A percentile compares a stretch with the other conserved stretches of the same genome.
Evolutionary conservation across 2,113 vertebrate genomes (phyloP).

Genomic region (Sphaerodactylus townsendi): DNA sequence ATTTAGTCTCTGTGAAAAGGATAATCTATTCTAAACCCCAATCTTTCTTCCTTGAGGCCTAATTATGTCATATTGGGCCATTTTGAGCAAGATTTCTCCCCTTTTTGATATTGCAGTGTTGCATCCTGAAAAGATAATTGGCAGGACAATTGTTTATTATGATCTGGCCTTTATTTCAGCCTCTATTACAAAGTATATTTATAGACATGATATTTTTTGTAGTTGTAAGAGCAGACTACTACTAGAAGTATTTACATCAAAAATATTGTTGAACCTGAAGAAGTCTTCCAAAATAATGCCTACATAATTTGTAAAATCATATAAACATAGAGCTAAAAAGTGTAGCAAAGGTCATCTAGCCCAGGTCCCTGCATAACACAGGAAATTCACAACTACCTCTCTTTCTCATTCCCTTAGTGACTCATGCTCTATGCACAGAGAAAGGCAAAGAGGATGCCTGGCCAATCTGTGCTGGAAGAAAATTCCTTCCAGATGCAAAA

Average conservation of each 20-base stretch:
- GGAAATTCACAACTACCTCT: too few relatives aligned
- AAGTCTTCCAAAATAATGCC: background rate
- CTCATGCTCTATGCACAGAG: too few relatives aligned
- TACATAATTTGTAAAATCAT: background rate
- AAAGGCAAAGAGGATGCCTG: too few relatives aligned
- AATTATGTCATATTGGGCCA: slow-evolving; percentile 12
- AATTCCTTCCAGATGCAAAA: too few relatives aligned
- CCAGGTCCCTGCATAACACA: too few relatives aligned
- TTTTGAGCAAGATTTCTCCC: slow-evolving; percentile 42
- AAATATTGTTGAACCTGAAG: background rate
- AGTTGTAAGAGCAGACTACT: background rate
- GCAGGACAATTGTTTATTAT: slow-evolving; percentile 33
- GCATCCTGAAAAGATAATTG: slow-evolving; percentile 23
- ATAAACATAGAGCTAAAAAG: too few relatives aligned
- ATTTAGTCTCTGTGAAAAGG: slow-evolving; percentile 14
- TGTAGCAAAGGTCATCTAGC: too few relatives aligned
- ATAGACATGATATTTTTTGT: background rate
- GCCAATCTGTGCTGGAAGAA: too few relatives aligned
- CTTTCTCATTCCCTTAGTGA: too few relatives aligned
- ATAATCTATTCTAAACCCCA: background rate
- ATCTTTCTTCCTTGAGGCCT: background rate
- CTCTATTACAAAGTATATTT: slow-evolving; percentile 14
- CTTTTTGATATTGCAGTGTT: slow-evolving; percentile 3
- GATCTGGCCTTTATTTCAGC: background rate
- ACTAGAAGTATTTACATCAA: background rate